Evolutionary conservation across 2,888 invertebrate genomes (phyloP), one percentile per base, ranked within the genome.

Genomic region (Drosophila dives): DNA sequence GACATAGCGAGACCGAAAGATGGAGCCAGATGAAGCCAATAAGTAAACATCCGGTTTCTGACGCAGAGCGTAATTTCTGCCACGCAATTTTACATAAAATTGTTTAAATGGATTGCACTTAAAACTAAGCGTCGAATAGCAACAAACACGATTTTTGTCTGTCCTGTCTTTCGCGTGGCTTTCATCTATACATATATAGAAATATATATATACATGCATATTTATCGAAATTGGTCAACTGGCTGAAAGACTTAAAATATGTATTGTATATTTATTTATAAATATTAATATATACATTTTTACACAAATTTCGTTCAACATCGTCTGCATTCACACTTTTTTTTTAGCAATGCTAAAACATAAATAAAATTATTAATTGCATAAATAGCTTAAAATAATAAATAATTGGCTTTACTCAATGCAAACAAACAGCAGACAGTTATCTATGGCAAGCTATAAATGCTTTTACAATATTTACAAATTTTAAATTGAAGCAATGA

Each of bases 61-160:
- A 34, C 20, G 33, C 48, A 42, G 34, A 62, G 80, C 71, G 62
- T 68, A 62, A 73, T 76, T 75, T 66, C 20, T 51, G 68, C 36
- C 34, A 64, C 61, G 51, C 20, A 70, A 63, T 66, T 80, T 66
- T 63, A 55, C 64, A 80, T 77, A 68, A 81, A 81, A 81, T 83
- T 72, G 78, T 64, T 64, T 80, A 75, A 83, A 77, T 83, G 74
- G 65, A 77, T 68, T 68, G 71, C 75, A 51, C 72, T 83, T 64
- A 54, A 76, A 74, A 45, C 42, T 55, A 48, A 63, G 48, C 58
- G 64, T 40, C 45, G 49, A 73, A 66, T 23, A 56, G 34, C 61
- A 59, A 56, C 56, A 64, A 67, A 56, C 75, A 33, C 61, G 66
- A 54, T 50, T 64, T 45, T 50, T 61, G 59, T 40, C 62, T 54